Conservation (phyloP, 2,797 vertebrate species). For the Sebastes steindachneri region DNA sequence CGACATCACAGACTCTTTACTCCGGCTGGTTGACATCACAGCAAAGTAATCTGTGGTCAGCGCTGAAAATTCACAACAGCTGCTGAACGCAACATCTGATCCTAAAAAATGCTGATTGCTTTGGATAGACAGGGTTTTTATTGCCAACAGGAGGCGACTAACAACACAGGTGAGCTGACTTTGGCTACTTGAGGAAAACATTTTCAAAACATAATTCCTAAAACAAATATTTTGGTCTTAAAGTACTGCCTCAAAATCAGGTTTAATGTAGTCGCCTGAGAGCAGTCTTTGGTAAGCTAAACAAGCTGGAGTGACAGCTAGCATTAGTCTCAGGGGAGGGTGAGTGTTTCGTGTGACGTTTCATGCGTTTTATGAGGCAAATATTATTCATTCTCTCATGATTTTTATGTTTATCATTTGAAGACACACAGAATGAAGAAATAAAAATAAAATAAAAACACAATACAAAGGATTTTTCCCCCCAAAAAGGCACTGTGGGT, state of each 20-base stretch:
- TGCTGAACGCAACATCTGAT: neutral
- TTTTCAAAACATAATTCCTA: neutral
- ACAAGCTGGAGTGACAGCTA: slow-evolving; percentile 19
- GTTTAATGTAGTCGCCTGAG: slow-evolving; percentile 81
- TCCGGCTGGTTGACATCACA: neutral
- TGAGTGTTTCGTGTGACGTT: slow-evolving; percentile 1
- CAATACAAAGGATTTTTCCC: slow-evolving; percentile 71
- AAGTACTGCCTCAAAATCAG: neutral
- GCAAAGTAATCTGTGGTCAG: neutral
- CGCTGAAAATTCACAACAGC: slow-evolving; percentile 6
- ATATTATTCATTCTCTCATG: neutral
- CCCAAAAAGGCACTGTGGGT: slow-evolving; percentile 93
- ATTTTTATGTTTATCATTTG: slow-evolving; percentile 53
- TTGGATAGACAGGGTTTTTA: slow-evolving; percentile 37
- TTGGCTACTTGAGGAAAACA: slow-evolving; percentile 31
- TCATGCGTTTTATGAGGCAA: slow-evolving; percentile 31
- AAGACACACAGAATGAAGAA: slow-evolving; percentile 55
- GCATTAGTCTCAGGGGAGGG: neutral
- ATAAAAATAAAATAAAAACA: slow-evolving; percentile 36
- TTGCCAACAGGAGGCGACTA: slow-evolving; percentile 10
- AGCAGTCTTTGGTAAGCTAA: slow-evolving; percentile 89
- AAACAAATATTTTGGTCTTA: slow-evolving; percentile 22
- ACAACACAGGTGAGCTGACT: slow-evolving; percentile 10
- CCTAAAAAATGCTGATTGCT: neutral
- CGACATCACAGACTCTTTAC: neutral